Base-by-base conservation (phyloP, 1,140 invertebrate genomes). In the Papilio polyxenes region DNA sequence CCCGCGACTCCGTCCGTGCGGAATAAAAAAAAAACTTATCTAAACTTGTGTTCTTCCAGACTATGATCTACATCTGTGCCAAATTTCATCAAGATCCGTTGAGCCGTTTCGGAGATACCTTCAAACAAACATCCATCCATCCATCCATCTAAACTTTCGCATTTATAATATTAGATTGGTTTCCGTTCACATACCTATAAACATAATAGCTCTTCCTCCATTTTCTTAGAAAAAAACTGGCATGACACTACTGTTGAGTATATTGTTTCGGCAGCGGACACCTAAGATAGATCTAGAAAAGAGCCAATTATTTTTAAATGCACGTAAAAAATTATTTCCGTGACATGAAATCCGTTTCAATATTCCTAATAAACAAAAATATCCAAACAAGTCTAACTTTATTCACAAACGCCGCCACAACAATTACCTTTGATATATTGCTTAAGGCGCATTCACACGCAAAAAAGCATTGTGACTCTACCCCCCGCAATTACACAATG, bases 401-500 rank as follows among this genome's bases (percentile, higher is more conserved):
- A 62, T 62, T 62, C 59, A 72, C 65, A 72, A 72, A 72, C 65
- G 65, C 75, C 75, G 75, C 75, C 49, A 77, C 44, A 65, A 75
- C 74, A 76, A 76, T 74, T 56, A 81, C 75, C 75, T 77, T 65
- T 77, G 78, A 80, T 69, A 69, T 69, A 80, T 80, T 80, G 49
- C 78, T 80, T 80, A 80, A 80, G 78, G 59, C 40, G 40, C 78
- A 80, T 65, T 65, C 78, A 65, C 78, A 77, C 75, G 75, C 56
- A 76, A 78, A 65, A 78, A 74, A 51, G 72, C 17, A 48, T 65
- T 77, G 53, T 56, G 49, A 72, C 76, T 56, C 48, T 77, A 75
- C 80, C 83, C 76, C 83, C 80, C 81, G 83, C 83, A 84, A 86
- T 86, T 85, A 87, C 79, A 79, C 83, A 85, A 86, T 87, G 82